Conservation (phyloP, 2,797 vertebrate genomes). For the Smutsia gigantea region DNA sequence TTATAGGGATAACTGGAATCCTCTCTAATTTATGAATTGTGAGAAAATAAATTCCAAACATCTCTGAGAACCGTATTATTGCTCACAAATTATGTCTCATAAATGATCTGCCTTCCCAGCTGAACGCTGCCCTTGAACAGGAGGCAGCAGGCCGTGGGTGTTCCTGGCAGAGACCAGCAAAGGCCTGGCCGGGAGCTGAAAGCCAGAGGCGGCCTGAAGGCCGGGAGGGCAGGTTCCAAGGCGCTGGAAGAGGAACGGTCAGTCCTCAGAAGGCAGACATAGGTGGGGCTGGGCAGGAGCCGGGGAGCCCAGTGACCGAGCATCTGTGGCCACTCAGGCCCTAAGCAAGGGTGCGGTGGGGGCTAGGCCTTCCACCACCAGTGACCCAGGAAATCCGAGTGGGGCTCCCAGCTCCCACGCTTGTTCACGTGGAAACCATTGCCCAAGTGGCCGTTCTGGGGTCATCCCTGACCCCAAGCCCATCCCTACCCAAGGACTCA, state of each 20-base stretch:
- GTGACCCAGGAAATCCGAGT: neutral
- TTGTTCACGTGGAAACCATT: neutral
- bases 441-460: neutral
- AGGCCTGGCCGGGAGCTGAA: neutral
- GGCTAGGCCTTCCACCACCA: neutral
- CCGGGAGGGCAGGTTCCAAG: neutral
- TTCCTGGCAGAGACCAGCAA: neutral
- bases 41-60: neutral
- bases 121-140: neutral
- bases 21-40: neutral
- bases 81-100: neutral
- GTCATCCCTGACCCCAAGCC: neutral
- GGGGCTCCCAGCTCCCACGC: neutral
- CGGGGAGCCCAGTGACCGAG: too few relatives aligned
- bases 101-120: rapidly evolving
- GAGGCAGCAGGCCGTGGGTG: neutral
- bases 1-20: too few relatives aligned
- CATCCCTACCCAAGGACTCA: neutral
- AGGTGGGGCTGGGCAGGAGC: rapidly evolving
- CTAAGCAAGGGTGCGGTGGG: neutral
- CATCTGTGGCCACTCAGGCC: neutral
- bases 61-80: neutral
- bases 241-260: neutral
- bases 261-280: neutral
- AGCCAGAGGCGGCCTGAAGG: neutral